Evolutionary conservation across 2,888 invertebrate genomes (phyloP).

Genomic region (Lepidocyrtinus sp.): DNA sequence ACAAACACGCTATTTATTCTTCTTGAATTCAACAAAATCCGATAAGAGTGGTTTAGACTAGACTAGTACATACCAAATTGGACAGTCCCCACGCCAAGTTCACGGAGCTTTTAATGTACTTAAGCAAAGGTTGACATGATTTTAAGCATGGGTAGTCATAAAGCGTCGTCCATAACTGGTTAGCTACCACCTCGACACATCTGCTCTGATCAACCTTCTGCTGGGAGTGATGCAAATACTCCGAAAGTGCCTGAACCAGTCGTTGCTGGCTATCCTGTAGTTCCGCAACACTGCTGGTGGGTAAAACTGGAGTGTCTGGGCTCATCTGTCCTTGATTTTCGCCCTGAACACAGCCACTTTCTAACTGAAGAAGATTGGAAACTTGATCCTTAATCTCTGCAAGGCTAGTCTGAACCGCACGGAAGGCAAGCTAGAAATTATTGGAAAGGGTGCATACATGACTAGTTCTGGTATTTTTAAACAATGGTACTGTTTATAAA

Average conservation of each 20-base stretch:
- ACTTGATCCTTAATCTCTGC: slow-evolving; percentile 83
- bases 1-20: too few species aligned
- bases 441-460: neutral
- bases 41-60: too few species aligned
- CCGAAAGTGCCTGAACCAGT: slow-evolving; percentile 73
- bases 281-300: slow-evolving; percentile 37
- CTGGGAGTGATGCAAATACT: slow-evolving; percentile 80
- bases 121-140: slow-evolving; percentile 82
- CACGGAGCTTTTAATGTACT: slow-evolving; percentile 87
- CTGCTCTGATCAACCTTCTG: slow-evolving; percentile 77
- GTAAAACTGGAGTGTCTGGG: neutral
- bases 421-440: slow-evolving; percentile 80
- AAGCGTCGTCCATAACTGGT: slow-evolving; percentile 88
- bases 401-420: slow-evolving; percentile 76
- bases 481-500: neutral
- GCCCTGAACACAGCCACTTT: slow-evolving; percentile 52
- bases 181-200: slow-evolving; percentile 73
- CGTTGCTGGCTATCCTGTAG: slow-evolving; percentile 67
- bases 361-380: slow-evolving; percentile 77
- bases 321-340: neutral
- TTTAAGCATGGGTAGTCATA: slow-evolving; percentile 94
- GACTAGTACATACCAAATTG: slow-evolving; percentile 76
- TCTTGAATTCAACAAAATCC: too few species aligned
- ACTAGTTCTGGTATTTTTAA: slow-evolving; percentile 2
- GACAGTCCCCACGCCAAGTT: slow-evolving; percentile 90